Percentiles rank a stretch among this genome's conserved stretches.
Conservation (phyloP, 2,797 vertebrate species). For the Danionella dracula region DNA sequence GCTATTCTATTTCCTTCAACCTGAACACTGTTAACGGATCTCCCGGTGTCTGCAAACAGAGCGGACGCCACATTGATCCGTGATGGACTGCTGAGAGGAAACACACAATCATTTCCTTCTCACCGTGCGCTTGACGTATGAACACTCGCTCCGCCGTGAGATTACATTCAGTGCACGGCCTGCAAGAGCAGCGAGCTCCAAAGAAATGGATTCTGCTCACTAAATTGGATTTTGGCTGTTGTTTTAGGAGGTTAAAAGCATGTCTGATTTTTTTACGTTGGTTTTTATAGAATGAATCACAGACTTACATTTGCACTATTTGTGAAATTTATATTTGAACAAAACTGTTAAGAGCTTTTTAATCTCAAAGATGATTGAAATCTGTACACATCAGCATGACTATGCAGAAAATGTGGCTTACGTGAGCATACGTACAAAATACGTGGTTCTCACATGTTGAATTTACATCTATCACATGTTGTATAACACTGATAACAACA, state of each 20-base stretch:
- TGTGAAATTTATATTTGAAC: too few relatives aligned
- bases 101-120: slow-evolving; percentile 40
- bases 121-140: slow-evolving; percentile 25
- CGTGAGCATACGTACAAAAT: too few relatives aligned
- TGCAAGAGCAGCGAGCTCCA: neutral
- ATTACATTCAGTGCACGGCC: slow-evolving; percentile 20
- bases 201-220: neutral
- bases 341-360: too few relatives aligned
- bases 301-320: too few relatives aligned
- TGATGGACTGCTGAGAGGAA: slow-evolving; percentile 38
- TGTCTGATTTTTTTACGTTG: too few relatives aligned
- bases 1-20: neutral
- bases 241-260: neutral
- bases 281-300: too few relatives aligned
- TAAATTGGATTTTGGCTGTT: slow-evolving; percentile 6
- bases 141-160: neutral
- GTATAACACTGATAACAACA: too few relatives aligned
- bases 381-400: too few relatives aligned
- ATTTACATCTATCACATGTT: too few relatives aligned
- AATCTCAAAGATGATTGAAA: too few relatives aligned
- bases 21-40: neutral
- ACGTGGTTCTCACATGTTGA: too few relatives aligned
- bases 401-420: too few relatives aligned
- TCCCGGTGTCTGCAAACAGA: slow-evolving; percentile 21
- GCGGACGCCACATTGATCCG: slow-evolving; percentile 39